Percentiles rank a stretch among this genome's conserved stretches.
These are phyloP conservation scores for Eupristina koningsbergeri DNA, from an alignment of 1,140 invertebrate genomes.

Conservation along the genomic window DNA sequence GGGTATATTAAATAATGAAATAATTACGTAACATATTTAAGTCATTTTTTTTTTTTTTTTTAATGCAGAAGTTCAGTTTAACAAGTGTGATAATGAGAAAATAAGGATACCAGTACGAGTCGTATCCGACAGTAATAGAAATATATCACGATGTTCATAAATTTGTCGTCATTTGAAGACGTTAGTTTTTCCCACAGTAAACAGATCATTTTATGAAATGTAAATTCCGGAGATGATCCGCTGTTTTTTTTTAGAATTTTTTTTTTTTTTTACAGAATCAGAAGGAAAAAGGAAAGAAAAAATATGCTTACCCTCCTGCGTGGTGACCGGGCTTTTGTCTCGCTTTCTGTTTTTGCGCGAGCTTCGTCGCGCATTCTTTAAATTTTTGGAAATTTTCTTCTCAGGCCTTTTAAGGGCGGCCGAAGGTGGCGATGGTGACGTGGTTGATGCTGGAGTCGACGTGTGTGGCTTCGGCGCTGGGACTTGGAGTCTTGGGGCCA, in stretches of 20 bases:
- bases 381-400: neutral
- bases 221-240: neutral
- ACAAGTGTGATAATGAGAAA: too few relatives aligned
- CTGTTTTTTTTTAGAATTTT: neutral
- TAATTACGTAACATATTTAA: too few relatives aligned
- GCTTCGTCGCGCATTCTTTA: neutral
- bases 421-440: neutral
- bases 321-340: neutral
- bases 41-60: too few relatives aligned
- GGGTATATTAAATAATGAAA: too few relatives aligned
- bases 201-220: too few relatives aligned
- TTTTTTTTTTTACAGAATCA: neutral
- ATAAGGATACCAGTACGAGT: too few relatives aligned
- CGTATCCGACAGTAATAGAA: too few relatives aligned
- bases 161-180: too few relatives aligned
- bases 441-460: neutral
- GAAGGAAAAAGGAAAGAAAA: neutral
- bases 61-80: too few relatives aligned
- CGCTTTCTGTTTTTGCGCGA: neutral
- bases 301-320: neutral
- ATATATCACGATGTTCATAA: too few relatives aligned
- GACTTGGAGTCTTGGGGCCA: constrained; percentile 19
- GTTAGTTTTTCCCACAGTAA: too few relatives aligned
- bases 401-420: too few relatives aligned
- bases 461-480: neutral